Percentiles rank a stretch among this genome's conserved stretches.
These are phyloP conservation scores for Chionodraco myersi DNA, from an alignment of 2,113 vertebrate species.

Conservation along the genomic window DNA sequence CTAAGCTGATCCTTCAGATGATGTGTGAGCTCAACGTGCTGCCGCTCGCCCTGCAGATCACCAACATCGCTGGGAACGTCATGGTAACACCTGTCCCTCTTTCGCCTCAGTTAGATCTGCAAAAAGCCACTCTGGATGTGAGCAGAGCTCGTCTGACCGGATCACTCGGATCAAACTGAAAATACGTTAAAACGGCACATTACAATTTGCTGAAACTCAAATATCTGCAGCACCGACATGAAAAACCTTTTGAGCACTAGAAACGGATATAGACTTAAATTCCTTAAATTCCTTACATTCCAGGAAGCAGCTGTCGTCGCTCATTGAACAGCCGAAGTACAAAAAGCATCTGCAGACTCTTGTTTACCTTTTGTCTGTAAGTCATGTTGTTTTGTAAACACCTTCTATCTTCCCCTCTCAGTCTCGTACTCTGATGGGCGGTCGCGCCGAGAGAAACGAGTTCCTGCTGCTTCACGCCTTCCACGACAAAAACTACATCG, in stretches of 20 bases:
- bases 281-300: too few relatives aligned
- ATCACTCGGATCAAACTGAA: background rate
- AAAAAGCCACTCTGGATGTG: background rate
- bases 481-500: constrained; percentile 95
- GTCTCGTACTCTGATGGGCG: constrained; percentile 98
- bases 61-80: constrained; percentile 96
- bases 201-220: background rate
- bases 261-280: too few relatives aligned
- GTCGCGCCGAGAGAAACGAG: constrained; percentile 95
- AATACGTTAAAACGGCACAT: background rate
- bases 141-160: background rate
- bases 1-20: constrained; percentile 94
- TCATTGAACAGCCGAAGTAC: background rate
- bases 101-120: background rate
- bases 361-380: background rate
- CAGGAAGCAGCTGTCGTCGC: background rate
- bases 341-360: background rate
- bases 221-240: background rate
- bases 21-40: constrained; percentile 99
- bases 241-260: background rate
- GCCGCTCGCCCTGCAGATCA: constrained; percentile 97
- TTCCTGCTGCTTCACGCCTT: constrained; percentile 97
- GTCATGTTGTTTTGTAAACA: background rate
- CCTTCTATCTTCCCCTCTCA: constrained; percentile 57
- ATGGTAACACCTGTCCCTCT: constrained; percentile 83